These are phyloP conservation scores for Odobenus rosmarus DNA, from an alignment of 2,113 vertebrate genomes.

Conservation along the genomic window DNA sequence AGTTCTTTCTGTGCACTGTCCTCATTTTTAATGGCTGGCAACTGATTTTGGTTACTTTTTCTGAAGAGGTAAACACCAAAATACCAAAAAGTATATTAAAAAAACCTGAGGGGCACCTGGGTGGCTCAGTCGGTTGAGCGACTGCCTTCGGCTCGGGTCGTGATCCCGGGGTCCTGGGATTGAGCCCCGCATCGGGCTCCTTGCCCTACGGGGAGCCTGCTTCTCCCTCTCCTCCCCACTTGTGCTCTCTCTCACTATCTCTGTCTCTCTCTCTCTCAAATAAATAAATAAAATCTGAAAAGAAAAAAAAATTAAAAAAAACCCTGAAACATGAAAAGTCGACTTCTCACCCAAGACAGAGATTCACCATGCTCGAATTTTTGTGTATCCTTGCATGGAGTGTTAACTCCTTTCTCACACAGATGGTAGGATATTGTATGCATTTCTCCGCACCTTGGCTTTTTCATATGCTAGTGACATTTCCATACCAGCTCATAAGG, in stretches of 20 bases:
- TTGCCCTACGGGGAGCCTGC: too few species aligned
- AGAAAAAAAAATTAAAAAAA: too few species aligned
- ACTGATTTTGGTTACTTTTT: neutral
- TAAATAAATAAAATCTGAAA: too few species aligned
- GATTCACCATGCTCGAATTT: neutral
- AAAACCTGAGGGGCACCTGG: too few species aligned
- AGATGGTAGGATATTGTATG: neutral
- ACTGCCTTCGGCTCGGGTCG: too few species aligned
- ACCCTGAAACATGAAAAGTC: neutral
- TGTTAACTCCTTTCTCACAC: too few species aligned
- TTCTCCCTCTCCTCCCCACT: too few species aligned
- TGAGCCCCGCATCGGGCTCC: too few species aligned
- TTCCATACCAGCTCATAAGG: neutral
- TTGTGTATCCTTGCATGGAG: neutral
- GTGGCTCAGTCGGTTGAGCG: too few species aligned
- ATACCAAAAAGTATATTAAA: neutral
- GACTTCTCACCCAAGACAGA: neutral
- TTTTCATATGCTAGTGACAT: neutral
- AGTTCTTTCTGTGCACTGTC: neutral
- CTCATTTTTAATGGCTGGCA: neutral
- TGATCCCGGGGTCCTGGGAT: too few species aligned
- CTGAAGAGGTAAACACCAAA: neutral
- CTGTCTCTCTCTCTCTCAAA: too few species aligned
- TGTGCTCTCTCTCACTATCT: too few species aligned
- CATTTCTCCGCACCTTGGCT: neutral